Evolutionary conservation across 2,797 vertebrate genomes (phyloP).

Genomic region (Poecilia picta): DNA sequence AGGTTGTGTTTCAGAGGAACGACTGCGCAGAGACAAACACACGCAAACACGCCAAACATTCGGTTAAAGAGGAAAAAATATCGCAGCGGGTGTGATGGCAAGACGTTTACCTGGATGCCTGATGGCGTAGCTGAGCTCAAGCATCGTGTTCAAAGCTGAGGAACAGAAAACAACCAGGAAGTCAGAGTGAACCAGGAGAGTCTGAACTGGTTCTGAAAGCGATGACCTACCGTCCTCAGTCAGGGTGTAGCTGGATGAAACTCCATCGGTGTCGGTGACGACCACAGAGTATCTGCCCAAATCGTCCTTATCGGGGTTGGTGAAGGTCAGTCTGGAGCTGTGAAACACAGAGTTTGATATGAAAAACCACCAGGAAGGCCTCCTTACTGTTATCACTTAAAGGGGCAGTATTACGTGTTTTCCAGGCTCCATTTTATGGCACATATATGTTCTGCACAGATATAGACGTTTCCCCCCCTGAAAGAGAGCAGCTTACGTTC

Average conservation of each 20-base stretch:
- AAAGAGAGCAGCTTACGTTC: constrained; percentile 79
- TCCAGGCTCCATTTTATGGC: too few relatives aligned
- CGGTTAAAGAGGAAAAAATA: too few relatives aligned
- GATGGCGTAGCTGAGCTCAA: constrained; percentile 92
- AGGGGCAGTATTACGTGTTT: neutral
- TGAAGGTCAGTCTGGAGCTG: constrained; percentile 91
- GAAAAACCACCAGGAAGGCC: neutral
- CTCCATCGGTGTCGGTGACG: constrained; percentile 92
- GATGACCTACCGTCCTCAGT: constrained; percentile 85
- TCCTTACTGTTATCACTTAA: neutral
- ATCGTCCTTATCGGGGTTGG: constrained; percentile 87
- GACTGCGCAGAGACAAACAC: constrained; percentile 72
- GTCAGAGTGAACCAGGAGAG: neutral
- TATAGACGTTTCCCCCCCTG: neutral
- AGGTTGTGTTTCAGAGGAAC: constrained; percentile 94
- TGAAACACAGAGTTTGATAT: constrained; percentile 21
- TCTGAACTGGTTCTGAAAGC: fast-evolving
- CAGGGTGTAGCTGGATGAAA: constrained; percentile 89
- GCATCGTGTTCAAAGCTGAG: constrained; percentile 89
- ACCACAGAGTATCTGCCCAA: constrained; percentile 89
- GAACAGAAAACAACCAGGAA: constrained; percentile 19
- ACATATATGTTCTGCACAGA: too few relatives aligned
- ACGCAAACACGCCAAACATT: fast-evolving
- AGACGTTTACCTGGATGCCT: constrained; percentile 90
- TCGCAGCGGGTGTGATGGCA: neutral